Evolutionary conservation across 2,113 vertebrate genomes (phyloP).

Genomic region (Prinia subflava): DNA sequence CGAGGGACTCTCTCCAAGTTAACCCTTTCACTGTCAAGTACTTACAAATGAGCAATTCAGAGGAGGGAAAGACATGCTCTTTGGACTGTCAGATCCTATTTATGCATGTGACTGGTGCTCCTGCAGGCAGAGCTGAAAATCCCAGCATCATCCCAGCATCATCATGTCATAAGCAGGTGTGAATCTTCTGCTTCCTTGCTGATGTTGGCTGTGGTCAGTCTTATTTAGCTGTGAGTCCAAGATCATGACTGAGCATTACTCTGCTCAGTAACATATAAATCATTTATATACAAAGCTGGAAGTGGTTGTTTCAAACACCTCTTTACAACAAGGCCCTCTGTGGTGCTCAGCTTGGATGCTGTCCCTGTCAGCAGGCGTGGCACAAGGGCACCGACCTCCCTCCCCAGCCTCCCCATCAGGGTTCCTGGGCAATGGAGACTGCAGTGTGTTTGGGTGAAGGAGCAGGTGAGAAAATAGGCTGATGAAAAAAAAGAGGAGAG

Average conservation of each 20-base stretch:
- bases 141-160: neutral
- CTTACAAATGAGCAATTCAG: neutral
- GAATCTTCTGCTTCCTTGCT: neutral
- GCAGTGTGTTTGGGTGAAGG: accelerated
- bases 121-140: neutral
- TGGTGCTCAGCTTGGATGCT: neutral
- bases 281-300: neutral
- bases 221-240: neutral
- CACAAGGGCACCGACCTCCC: neutral
- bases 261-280: neutral
- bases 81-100: neutral
- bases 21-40: neutral
- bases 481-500: neutral
- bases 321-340: neutral
- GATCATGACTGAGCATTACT: neutral
- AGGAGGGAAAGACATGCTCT: neutral
- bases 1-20: neutral
- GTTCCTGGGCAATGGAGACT: neutral
- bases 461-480: neutral
- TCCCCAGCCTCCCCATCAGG: neutral
- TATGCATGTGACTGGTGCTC: neutral
- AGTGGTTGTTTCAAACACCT: neutral
- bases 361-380: neutral
- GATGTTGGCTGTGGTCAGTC: neutral
- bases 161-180: accelerated